Base-by-base conservation (phyloP, 1,140 invertebrate species). In the Cylas formicarius region DNA sequence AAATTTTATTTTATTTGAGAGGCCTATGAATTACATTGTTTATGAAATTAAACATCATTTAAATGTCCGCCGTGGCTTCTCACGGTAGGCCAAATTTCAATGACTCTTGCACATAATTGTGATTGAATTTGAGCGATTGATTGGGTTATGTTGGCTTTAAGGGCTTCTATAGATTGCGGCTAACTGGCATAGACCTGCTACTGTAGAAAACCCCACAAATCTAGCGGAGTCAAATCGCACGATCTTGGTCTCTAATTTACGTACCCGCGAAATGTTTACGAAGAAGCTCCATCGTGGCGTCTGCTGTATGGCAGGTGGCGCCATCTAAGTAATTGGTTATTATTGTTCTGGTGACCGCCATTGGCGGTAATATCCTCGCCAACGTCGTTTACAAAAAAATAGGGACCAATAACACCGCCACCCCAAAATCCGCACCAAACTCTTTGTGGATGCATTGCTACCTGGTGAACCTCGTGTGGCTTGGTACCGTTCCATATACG, bases 201-300 rank as follows among this genome's bases (percentile, higher is more conserved):
- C 53, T 67, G 67, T 16, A 69, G 28, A 47, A 67, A 64, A 38
- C 63, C 65, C 64, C 59, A 68, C 8, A 60, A 69, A 50, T 69
- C 65, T 23, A 60, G 42, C 21, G 55, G 61, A 8, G 55, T 65
- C 23, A 69, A 56, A 58, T 69, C 65, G 26, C 57, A 60, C 28
- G 60, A 67, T 38, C 66, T 44, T 40, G 66, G 58, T 36, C 63
- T 61, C 68, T 66, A 71, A 44, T 52, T 34, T 28, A 67, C 26
- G 40, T 44, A 5, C 46, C 35, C 17, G 51, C 57, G 56, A 62
- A 65, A 38, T n/a, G 29, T 13, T 44, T 31, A 27, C 65, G 38
- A 26, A 67, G 44, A 16, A 41, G 50, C 23, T 51, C 13, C 6
- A 55, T 41, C 10, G 40, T 43, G 40, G 31, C 40, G 62, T 61